Evolutionary conservation across 30 jellyfish, hydroid and myxozoan species (phyloP), one percentile per base, ranked within the genome.

Genomic region (Aurelia coerulea): DNA sequence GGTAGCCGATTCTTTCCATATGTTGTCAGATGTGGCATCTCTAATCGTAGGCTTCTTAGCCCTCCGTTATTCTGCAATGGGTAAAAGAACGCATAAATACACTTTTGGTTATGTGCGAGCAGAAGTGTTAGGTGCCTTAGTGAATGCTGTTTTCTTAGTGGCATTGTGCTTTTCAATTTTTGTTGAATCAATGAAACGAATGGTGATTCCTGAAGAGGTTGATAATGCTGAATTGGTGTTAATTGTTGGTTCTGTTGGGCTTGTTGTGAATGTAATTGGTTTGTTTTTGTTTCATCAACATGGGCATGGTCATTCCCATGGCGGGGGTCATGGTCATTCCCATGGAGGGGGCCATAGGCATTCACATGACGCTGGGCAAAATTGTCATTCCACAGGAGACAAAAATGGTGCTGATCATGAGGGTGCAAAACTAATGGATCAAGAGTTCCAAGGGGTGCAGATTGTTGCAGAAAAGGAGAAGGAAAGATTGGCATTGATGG

Each of bases 21-120:
- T 96, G 99, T 78, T 96, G 69, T 96, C 98, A 4, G 99, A 96
- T 68, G 95, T 96, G 23, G 97, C 96, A 5, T 96, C 99, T 10
- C 95, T 96, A 0, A 50, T 96, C 12, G 98, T 96, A 53, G 99
- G 99, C 15, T 96, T 90, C 68, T 41, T 92, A 16, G 98, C 99
- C 3, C 81, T 91, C 54, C 80, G 97, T 41, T 90, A 90, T 70
- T 95, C 99, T 1, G 31, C 81, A 49, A 75, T 70, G 34, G 96
- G 97, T 16, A 95, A 85, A 87, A 75, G 93, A 72, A 90, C 96
- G 12, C 89, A 97, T 19, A 83, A 98, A 50, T 95, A 90, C 71
- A 90, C 99, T n/a, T 96, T 91, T 80, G 99, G 99, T 5, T 92
- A 91, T 93, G 98, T 97, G 19, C 75, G 99, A 33, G 97, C 98